Percentiles rank a stretch among this genome's conserved stretches.
Conservation (phyloP, 2,797 vertebrate species). For the Helicolenus hilgendorfi region DNA sequence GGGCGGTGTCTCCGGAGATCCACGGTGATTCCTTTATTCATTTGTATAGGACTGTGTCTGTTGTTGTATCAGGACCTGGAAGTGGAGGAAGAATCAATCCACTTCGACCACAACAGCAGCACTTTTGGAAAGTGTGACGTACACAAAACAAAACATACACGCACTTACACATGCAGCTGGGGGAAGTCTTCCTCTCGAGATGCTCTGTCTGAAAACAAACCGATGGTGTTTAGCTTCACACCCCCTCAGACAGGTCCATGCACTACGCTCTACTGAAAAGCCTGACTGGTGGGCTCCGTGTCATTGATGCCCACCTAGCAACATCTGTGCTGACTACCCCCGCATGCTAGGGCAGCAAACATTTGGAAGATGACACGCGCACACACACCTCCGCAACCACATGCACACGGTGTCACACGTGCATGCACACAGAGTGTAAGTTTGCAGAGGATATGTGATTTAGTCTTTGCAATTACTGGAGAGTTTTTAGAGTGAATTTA, state of each 20-base stretch:
- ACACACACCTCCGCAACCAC: conserved; percentile 13
- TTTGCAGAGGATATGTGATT: neutral
- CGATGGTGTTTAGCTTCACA: conserved; percentile 75
- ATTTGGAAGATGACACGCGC: conserved; percentile 20
- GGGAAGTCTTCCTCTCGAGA: conserved; percentile 64
- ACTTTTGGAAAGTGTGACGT: neutral
- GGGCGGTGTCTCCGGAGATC: neutral
- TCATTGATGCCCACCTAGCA: conserved; percentile 57
- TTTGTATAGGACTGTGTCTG: neutral
- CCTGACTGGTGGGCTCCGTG: conserved; percentile 70
- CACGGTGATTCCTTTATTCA: neutral
- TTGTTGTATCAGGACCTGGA: neutral
- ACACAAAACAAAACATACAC: neutral
- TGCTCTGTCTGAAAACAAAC: conserved; percentile 73
- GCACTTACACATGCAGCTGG: conserved; percentile 44
- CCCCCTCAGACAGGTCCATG: conserved; percentile 73
- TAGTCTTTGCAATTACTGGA: neutral
- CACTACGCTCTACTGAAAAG: conserved; percentile 65
- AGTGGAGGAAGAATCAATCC: neutral
- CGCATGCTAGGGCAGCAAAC: conserved; percentile 24
- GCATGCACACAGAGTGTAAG: neutral
- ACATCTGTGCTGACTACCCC: conserved; percentile 64
- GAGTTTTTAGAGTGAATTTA: conserved; percentile 8
- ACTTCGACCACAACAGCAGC: neutral
- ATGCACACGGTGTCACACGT: neutral